These are phyloP conservation scores for Bombus affinis DNA, from an alignment of 1,140 invertebrate species.

Conservation along the genomic window DNA sequence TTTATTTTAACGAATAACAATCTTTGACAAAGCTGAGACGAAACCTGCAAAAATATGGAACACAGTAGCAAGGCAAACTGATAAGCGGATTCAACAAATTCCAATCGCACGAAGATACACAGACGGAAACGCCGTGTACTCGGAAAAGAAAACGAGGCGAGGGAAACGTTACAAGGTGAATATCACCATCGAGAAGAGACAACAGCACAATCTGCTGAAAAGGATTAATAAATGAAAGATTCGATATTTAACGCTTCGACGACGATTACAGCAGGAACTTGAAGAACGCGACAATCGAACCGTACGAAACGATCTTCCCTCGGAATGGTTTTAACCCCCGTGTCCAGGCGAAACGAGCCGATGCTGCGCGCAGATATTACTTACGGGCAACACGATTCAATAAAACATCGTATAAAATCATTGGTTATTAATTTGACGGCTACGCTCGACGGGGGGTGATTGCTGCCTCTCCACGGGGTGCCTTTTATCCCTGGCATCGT, in stretches of 20 bases:
- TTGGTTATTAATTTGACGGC: slow-evolving; percentile 82
- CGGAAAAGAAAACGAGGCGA: not conserved
- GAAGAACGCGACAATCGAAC: not conserved
- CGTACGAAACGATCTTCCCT: slow-evolving; percentile 39
- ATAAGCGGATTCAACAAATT: not conserved
- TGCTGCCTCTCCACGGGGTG: slow-evolving; percentile 71
- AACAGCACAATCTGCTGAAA: slow-evolving; percentile 21
- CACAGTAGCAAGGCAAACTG: not conserved
- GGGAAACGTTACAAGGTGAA: not conserved
- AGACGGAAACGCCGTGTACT: not conserved
- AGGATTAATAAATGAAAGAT: slow-evolving; percentile 13
- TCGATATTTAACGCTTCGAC: slow-evolving; percentile 52
- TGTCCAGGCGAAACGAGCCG: slow-evolving; percentile 41
- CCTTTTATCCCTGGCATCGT: slow-evolving; percentile 72
- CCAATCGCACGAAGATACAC: not conserved
- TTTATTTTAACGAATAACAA: no score
- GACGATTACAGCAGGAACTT: slow-evolving; percentile 38
- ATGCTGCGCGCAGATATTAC: slow-evolving; percentile 75
- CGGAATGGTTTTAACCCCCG: not conserved
- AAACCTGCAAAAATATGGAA: no score
- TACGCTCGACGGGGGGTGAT: slow-evolving; percentile 74
- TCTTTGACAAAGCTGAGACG: no score
- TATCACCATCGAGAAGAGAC: slow-evolving; percentile 25
- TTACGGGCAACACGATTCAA: slow-evolving; percentile 77
- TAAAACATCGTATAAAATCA: slow-evolving; percentile 81